phyloP scores from a whole-genome alignment of 2,888 invertebrate genomes.

The Drosophila paranaensis region DNA sequence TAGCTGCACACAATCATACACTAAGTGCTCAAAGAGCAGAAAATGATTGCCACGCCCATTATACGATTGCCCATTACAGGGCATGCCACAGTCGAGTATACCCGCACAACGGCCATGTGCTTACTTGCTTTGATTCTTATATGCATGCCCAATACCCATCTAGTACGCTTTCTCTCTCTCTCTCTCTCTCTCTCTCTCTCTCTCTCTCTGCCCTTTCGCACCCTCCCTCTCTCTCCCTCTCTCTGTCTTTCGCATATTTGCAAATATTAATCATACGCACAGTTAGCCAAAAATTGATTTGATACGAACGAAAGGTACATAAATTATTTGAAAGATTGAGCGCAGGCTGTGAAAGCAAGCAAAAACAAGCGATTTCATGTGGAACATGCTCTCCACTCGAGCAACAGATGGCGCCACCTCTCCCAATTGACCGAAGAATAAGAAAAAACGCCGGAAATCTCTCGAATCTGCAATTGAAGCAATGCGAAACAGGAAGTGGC shows the following conservation, averaged over 20 bases:
- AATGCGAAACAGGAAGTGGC: constrained; percentile 40
- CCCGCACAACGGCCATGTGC: background rate
- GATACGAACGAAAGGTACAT: constrained; percentile 34
- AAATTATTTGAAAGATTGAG: constrained; percentile 46
- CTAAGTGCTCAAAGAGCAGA: too few relatives aligned
- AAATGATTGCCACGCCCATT: background rate
- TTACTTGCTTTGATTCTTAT: constrained; percentile 14
- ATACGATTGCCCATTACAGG: background rate
- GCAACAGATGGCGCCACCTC: constrained; percentile 57
- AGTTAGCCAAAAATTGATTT: constrained; percentile 49
- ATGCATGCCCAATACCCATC: constrained; percentile 1
- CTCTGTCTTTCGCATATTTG: constrained; percentile 33
- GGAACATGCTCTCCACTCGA: constrained; percentile 8
- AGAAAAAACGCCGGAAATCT: constrained; percentile 26
- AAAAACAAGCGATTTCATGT: background rate
- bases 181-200: background rate
- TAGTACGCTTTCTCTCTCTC: background rate
- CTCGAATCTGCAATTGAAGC: constrained; percentile 21
- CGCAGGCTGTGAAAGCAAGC: constrained; percentile 24
- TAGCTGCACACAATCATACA: background rate
- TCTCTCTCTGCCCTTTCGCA: background rate
- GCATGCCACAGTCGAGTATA: background rate
- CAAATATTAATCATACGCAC: constrained; percentile 76
- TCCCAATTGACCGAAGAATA: background rate
- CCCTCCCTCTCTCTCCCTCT: background rate